These are phyloP conservation scores for Bombus turneri DNA, from an alignment of 1,140 invertebrate genomes.

Conservation along the genomic window DNA sequence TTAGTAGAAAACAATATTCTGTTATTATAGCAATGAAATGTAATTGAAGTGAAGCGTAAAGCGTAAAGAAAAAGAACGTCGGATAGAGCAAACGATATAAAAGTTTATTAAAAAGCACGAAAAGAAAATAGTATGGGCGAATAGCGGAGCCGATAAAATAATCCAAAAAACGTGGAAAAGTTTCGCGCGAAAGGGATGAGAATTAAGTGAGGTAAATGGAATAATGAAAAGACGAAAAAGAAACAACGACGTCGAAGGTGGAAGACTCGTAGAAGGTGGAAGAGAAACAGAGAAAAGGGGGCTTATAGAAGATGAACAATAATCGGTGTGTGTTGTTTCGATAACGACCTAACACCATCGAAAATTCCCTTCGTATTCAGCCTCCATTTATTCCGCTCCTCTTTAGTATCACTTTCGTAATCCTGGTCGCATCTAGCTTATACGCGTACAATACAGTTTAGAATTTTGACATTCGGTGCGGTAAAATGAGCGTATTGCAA, in stretches of 20 bases:
- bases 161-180: background rate
- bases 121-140: background rate
- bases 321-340: background rate
- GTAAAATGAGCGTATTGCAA: background rate
- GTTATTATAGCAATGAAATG: background rate
- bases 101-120: background rate
- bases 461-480: background rate
- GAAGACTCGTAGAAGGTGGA: background rate
- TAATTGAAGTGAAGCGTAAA: background rate
- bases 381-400: slow-evolving; percentile 2
- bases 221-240: background rate
- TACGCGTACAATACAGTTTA: background rate
- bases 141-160: background rate
- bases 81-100: background rate
- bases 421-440: slow-evolving; percentile 14
- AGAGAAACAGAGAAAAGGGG: background rate
- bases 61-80: background rate
- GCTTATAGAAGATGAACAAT: background rate
- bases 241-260: background rate
- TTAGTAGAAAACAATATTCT: background rate
- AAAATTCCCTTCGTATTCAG: background rate
- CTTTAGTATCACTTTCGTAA: slow-evolving; percentile 18
- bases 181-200: background rate
- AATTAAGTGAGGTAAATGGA: background rate
- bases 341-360: slow-evolving; percentile 10